These are phyloP conservation scores for Sphinx pinastri DNA, from an alignment of 2,888 invertebrate genomes.

Conservation along the genomic window DNA sequence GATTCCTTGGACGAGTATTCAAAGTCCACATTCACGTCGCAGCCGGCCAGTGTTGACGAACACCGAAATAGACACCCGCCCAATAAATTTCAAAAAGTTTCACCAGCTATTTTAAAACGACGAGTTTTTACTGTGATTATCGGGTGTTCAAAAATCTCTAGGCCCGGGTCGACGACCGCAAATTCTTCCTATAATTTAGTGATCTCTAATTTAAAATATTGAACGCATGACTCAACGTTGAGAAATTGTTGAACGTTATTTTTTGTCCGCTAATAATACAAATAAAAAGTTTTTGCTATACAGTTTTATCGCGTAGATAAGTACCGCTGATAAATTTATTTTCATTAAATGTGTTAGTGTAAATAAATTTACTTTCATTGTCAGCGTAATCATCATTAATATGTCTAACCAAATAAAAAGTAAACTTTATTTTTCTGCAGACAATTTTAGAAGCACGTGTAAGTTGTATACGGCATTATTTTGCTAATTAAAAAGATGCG, in stretches of 20 bases:
- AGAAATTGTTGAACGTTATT: conserved; percentile 35
- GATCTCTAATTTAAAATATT: conserved; percentile 59
- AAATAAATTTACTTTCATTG: conserved; percentile 43
- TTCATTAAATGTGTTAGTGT: conserved; percentile 39
- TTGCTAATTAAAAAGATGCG: conserved; percentile 26
- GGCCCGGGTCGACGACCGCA: conserved; percentile 63
- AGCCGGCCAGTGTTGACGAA: conserved; percentile 62
- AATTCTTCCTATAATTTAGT: conserved; percentile 66
- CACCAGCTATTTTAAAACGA: conserved; percentile 62
- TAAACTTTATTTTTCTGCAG: conserved; percentile 24
- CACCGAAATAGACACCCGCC: conserved; percentile 73
- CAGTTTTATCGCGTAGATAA: conserved; percentile 45
- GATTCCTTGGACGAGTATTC: conserved; percentile 66
- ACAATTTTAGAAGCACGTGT: conserved; percentile 23
- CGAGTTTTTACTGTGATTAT: conserved; percentile 71
- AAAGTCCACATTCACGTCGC: conserved; percentile 60
- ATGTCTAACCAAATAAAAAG: conserved; percentile 35
- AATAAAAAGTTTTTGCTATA: conserved; percentile 39
- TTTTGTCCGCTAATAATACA: conserved; percentile 40
- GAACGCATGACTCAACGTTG: conserved; percentile 49
- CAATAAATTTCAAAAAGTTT: conserved; percentile 76
- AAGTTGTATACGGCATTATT: conserved; percentile 24
- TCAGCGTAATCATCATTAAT: conserved; percentile 46
- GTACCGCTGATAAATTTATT: conserved; percentile 42
- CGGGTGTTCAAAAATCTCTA: conserved; percentile 57